Conservation (phyloP, 2,113 vertebrate genomes). For the Burhinus oedicnemus region DNA sequence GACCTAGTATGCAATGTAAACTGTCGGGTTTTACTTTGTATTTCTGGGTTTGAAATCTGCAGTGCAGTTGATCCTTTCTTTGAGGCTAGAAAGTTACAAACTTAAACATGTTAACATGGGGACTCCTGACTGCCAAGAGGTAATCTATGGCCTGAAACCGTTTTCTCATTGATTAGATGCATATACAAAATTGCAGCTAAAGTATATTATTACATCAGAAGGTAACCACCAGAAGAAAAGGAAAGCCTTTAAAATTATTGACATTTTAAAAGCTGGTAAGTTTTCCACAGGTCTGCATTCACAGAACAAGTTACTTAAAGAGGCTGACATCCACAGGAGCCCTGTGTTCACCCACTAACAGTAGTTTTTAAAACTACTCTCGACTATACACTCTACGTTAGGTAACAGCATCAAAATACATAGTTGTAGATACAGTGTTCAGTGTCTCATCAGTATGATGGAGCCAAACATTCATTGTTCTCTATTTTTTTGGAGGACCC, state of each 20-base stretch:
- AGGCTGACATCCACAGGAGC: neutral
- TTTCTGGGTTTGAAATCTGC: neutral
- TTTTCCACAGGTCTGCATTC: neutral
- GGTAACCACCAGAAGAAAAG: neutral
- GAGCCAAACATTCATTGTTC: neutral
- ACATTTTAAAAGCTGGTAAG: neutral
- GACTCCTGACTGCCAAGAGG: neutral
- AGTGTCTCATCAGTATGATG: neutral
- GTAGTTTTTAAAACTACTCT: neutral
- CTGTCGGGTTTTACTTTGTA: neutral
- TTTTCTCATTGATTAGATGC: neutral
- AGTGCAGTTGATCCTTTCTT: neutral
- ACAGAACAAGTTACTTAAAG: neutral
- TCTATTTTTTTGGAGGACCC: neutral
- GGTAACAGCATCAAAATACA: neutral
- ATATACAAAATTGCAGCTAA: neutral
- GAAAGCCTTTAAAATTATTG: neutral
- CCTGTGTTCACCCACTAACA: neutral
- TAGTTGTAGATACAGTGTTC: fast-evolving
- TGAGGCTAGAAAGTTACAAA: neutral
- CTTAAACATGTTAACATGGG: neutral
- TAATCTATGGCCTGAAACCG: neutral
- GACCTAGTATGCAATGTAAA: neutral
- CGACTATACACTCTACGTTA: neutral
- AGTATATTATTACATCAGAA: neutral